Evolutionary conservation across 2,113 vertebrate genomes (phyloP), one percentile per base, ranked within the genome.

Genomic region (Xyliphius kryptos): DNA sequence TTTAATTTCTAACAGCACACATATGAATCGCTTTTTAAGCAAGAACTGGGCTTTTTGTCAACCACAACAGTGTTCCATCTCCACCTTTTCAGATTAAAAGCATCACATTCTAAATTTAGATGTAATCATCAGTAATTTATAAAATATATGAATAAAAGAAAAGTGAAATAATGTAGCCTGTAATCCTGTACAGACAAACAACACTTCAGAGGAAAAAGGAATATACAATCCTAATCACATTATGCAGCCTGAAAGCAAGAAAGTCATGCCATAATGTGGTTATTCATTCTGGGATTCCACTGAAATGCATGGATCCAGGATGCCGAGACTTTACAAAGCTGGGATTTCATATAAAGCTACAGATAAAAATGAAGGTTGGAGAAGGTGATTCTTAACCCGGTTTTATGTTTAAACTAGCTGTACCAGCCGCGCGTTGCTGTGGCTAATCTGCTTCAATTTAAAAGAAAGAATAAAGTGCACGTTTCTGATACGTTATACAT

Each of bases 161-260:
- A 16, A 6, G 51, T 36, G 38, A 53, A 63, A n/a, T n/a, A n/a
- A n/a, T n/a, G n/a, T n/a, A n/a, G n/a, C 41, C 46, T 43, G 36
- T 15, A 43, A 36, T 26, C 26, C 36, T 21, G 56, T 41, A 38
- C 47, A 49, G 59, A 60, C 41, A 69, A 56, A 60, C 40, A 61
- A 68, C 71, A 55, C 63, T 69, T 67, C 26, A 11, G 50, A 67
- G 61, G 63, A 60, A 49, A 26, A 56, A 20, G 14, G n/a, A 36
- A 64, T 51, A 67, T 72, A 68, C 67, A 72, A 72, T 73, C 67
- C 65, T 66, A 71, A 64, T 49, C 49, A 61, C 63, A 70, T 72
- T 72, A 77, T 20, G 55, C 19, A 53, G 61, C 46, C 60, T 61
- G 48, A 67, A 70, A 73, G 57, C 70, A 43, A 55, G 22, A 64